These are phyloP conservation scores for Drosophila lacertosa DNA, from an alignment of 1,140 invertebrate species.

Conservation along the genomic window DNA sequence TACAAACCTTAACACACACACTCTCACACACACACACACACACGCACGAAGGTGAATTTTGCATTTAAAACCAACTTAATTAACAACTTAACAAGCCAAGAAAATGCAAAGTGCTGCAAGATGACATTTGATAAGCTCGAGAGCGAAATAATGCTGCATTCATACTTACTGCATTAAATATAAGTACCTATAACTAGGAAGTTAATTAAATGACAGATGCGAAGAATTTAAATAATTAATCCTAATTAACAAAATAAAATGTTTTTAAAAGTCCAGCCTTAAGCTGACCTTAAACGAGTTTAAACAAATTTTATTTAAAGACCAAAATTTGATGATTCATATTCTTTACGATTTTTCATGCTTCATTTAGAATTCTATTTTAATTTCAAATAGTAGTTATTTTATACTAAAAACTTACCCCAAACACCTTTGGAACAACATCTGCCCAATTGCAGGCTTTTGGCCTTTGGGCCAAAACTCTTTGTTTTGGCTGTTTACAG, in stretches of 20 bases:
- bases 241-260: too few species aligned
- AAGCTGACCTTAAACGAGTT: too few species aligned
- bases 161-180: neutral
- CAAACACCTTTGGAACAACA: neutral
- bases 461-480: neutral
- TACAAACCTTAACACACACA: neutral
- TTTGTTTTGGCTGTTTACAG: neutral
- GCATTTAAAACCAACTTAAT: constrained; percentile 20
- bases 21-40: neutral
- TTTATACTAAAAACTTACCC: neutral
- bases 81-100: constrained; percentile 21
- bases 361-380: too few species aligned
- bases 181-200: too few species aligned
- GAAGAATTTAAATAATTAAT: too few species aligned
- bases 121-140: neutral
- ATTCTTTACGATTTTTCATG: too few species aligned
- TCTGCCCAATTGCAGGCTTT: constrained; percentile 9
- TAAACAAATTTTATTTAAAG: too few species aligned
- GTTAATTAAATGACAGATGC: too few species aligned
- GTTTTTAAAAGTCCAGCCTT: too few species aligned
- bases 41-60: constrained; percentile 6
- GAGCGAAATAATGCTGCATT: neutral
- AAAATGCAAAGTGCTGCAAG: neutral
- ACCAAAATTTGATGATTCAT: too few species aligned
- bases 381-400: too few species aligned